Base-by-base conservation (phyloP, 2,888 invertebrate genomes). In the Protula sp. region DNA sequence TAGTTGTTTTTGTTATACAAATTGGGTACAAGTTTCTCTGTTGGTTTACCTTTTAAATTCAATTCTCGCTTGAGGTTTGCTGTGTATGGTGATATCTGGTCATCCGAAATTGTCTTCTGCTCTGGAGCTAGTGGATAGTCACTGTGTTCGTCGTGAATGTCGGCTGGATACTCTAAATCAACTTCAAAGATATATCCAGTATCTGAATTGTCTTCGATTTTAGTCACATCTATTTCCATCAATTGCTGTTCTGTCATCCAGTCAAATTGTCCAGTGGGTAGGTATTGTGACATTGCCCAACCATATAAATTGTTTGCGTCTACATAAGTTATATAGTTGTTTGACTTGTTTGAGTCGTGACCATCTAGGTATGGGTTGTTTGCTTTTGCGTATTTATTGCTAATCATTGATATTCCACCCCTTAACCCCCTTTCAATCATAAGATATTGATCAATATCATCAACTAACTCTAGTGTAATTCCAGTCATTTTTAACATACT, bases 401-500 rank as follows among this genome's bases (percentile, higher is more conserved):
- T 45, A n/a, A n/a, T n/a, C n/a, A n/a, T n/a, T n/a, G n/a, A n/a
- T n/a, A n/a, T n/a, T n/a, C n/a, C n/a, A n/a, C n/a, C n/a, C n/a
- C n/a, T n/a, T n/a, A n/a, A n/a, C n/a, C n/a, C n/a, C n/a, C n/a
- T n/a, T n/a, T n/a, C n/a, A n/a, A n/a, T n/a, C n/a, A n/a, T n/a
- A n/a, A n/a, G n/a, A n/a, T n/a, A n/a, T n/a, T n/a, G n/a, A 47
- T 74, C 71, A 30, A 59, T 31, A 62, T 74, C 67, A 28, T 52
- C 57, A 2, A 75, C 51, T 38, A 71, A 57, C 57, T 70, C 63
- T 57, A 74, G 52, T 55, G 62, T 27, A 9, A 68, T 64, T 58
- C 56, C 51, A 27, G 71, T 72, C 38, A 62, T 68, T 60, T 70
- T 72, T n/a, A 75, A 60, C 64, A 67, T 19, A 1, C 70, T 69